A percentile compares a stretch with the other conserved stretches of the same genome.
Evolutionary conservation across 2,888 invertebrate genomes (phyloP).

Genomic region (Sylvicola cinctus): DNA sequence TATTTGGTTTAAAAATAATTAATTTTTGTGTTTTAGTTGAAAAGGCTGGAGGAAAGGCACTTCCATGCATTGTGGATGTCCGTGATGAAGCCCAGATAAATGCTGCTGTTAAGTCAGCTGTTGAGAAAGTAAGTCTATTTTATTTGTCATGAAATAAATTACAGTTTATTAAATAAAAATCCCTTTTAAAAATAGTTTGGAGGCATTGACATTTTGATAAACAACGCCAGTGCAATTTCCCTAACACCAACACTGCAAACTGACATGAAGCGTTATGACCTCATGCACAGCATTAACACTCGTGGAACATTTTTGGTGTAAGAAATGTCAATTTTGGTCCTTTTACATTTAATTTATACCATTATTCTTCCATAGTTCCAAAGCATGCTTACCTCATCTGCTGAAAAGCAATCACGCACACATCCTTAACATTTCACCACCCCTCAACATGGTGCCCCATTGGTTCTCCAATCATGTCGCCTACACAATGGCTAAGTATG

Average conservation of each 20-base stretch:
- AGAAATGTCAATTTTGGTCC: constrained; percentile 23
- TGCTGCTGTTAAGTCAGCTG: constrained; percentile 43
- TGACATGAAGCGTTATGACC: constrained; percentile 89
- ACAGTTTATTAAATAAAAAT: not conserved
- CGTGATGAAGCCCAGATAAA: constrained; percentile 50
- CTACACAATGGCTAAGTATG: constrained; percentile 97
- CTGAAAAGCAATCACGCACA: constrained; percentile 78
- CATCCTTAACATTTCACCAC: constrained; percentile 88
- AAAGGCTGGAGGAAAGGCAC: constrained; percentile 54
- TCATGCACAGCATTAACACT: constrained; percentile 88
- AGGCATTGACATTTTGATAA: constrained; percentile 84
- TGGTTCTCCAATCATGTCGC: constrained; percentile 88
- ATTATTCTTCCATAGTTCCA: constrained; percentile 41
- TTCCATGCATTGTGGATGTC: constrained; percentile 68
- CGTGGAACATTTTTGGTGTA: constrained; percentile 89
- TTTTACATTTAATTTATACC: not conserved
- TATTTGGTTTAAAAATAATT: not conserved
- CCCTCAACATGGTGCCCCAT: constrained; percentile 64
- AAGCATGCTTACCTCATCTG: constrained; percentile 70
- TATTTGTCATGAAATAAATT: not conserved
- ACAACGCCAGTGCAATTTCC: constrained; percentile 92
- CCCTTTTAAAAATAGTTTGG: constrained; percentile 40
- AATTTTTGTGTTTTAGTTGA: constrained; percentile 35
- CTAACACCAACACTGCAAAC: constrained; percentile 63
- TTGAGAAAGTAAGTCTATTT: constrained; percentile 23